Conservation (phyloP, 2,888 invertebrate species). For the Ellobium chinense region DNA sequence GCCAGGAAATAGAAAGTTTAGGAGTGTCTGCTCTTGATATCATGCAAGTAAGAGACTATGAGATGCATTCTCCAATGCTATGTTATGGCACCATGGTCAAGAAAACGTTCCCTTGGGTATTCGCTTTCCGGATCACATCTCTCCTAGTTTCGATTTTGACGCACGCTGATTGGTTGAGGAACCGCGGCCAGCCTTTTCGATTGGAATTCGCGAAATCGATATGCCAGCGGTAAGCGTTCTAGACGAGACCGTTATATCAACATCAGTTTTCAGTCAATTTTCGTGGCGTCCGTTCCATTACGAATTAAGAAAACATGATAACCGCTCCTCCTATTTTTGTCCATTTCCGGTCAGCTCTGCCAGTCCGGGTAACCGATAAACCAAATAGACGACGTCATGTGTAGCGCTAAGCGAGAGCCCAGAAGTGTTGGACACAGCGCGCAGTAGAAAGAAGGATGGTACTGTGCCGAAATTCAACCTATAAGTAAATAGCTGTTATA, state of each 20-base stretch:
- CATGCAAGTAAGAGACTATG: too few species aligned
- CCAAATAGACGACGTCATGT: not conserved
- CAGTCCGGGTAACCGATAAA: not conserved
- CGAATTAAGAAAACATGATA: conserved; percentile 20
- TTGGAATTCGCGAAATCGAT: not conserved
- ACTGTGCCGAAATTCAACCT: too few species aligned
- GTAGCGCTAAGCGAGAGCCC: too few species aligned
- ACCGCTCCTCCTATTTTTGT: not conserved
- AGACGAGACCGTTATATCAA: not conserved
- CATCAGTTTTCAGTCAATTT: conserved; percentile 24
- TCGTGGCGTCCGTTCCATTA: not conserved
- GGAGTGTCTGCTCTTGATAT: too few species aligned
- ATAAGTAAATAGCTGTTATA: too few species aligned
- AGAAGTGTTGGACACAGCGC: too few species aligned
- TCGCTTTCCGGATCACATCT: not conserved
- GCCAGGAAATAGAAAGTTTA: too few species aligned
- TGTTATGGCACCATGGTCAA: too few species aligned
- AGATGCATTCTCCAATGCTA: too few species aligned
- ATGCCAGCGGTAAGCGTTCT: not conserved
- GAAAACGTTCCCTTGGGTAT: not conserved
- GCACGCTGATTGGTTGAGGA: not conserved
- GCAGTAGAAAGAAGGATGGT: too few species aligned
- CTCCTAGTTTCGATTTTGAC: not conserved
- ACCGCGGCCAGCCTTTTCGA: not conserved
- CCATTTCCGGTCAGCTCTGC: not conserved